Base-by-base conservation (phyloP, 2,113 vertebrate species). In the Plecotus auritus region DNA sequence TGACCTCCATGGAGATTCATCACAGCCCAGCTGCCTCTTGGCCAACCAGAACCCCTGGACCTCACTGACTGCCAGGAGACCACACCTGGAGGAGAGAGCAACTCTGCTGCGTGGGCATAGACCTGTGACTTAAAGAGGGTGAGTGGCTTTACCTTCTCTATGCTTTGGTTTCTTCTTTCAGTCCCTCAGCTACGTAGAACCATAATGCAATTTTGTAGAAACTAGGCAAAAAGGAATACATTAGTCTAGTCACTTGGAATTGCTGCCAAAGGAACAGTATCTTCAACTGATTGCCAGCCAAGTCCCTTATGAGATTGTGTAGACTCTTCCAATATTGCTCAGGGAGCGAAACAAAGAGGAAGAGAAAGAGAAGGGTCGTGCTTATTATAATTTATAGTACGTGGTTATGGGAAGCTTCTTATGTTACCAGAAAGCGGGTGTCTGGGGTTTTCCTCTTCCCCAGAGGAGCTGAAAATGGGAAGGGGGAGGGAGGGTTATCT, bases 211-310 rank as follows among this genome's bases (percentile, higher is more conserved):
- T 98, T 98, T 97, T 97, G 95, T 93, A 97, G 94, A 98, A 98
- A 98, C 96, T 91, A 98, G 96, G 97, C 96, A 97, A 97, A 98
- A 98, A 98, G 94, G 98, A 98, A 98, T 74, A 98, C 90, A 95
- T 83, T 97, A 54, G 0, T 96, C 97, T 97, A 82, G 97, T 96
- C 85, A 14, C 74, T 97, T 94, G 82, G 95, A 97, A 95, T 94
- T 95, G 96, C 85, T 98, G 97, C 97, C 98, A 97, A 97, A 97
- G 94, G 97, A 98, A 98, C 93, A 96, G 95, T 96, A 95, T 98
- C 97, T 98, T 97, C 97, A 88, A 97, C 95, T 72, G 93, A 94
- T 98, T 98, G 97, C 97, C 97, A 98, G 95, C 95, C 95, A 94
- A 88, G 89, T 98, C 98, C 93, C 98, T 98, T 76, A 92, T 98